Percentiles rank a stretch among this genome's conserved stretches.
phyloP scores from a whole-genome alignment of 2,888 invertebrate genomes.

The Hypselothyrea guttata region DNA sequence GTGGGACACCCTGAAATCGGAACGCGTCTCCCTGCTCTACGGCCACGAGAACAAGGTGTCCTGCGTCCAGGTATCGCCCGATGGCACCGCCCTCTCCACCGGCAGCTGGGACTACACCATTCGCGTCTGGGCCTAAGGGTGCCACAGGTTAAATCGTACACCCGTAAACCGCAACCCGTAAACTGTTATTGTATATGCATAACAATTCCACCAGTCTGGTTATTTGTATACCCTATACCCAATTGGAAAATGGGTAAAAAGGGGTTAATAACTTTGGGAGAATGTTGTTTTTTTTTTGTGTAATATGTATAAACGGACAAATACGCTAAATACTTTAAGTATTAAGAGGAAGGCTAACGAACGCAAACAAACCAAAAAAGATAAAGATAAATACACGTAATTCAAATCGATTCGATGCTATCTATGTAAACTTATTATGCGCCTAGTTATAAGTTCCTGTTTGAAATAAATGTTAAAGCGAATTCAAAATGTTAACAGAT shows the following conservation, averaged over 20 bases:
- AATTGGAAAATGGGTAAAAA: too few species aligned
- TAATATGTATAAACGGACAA: neutral
- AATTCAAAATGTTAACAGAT: conserved; percentile 14
- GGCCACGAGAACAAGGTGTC: conserved; percentile 98
- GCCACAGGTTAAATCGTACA: neutral
- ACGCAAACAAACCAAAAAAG: conserved; percentile 31
- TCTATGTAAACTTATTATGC: conserved; percentile 47
- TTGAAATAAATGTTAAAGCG: conserved; percentile 70
- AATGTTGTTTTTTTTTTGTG: neutral
- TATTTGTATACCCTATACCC: too few species aligned
- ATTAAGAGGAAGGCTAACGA: conserved; percentile 25
- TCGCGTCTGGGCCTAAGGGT: conserved; percentile 84
- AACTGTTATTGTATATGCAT: conserved; percentile 18
- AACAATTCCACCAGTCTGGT: conserved; percentile 34
- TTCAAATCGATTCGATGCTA: conserved; percentile 25
- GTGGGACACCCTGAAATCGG: conserved; percentile 98
- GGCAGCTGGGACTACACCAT: conserved; percentile 98
- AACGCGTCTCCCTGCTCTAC: conserved; percentile 93
- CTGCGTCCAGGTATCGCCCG: conserved; percentile 95
- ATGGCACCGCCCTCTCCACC: conserved; percentile 98
- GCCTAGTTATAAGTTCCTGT: conserved; percentile 71
- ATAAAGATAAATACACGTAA: conserved; percentile 1
- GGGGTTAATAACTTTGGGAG: too few species aligned
- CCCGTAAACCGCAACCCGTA: conserved; percentile 18
- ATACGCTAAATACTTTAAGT: conserved; percentile 43